phyloP scores from a whole-genome alignment of 2,797 vertebrate genomes.

The Rhynchotus rufescens region DNA sequence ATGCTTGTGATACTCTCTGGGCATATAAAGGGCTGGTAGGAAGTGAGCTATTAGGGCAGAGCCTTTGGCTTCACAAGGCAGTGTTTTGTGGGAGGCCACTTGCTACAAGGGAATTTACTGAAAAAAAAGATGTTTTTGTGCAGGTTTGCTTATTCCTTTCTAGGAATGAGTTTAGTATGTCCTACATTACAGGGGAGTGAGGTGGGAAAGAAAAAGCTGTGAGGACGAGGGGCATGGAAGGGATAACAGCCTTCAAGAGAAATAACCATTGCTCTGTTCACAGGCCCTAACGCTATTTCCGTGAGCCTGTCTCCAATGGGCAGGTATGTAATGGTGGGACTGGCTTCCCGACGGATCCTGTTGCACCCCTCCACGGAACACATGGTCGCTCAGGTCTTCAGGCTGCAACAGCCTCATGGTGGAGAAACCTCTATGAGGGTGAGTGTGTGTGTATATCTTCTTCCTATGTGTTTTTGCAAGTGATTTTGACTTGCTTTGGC shows the following conservation, averaged over 20 bases:
- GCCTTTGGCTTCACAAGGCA: not conserved
- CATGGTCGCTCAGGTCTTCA: constrained; percentile 99
- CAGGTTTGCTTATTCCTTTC: not conserved
- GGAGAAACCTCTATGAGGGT: constrained; percentile 98
- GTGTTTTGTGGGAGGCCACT: not conserved
- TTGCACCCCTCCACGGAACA: constrained; percentile 98
- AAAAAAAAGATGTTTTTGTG: not conserved
- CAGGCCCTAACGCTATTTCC: constrained; percentile 97
- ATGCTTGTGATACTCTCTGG: not conserved
- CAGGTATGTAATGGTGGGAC: constrained; percentile 96
- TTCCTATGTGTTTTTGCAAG: not conserved
- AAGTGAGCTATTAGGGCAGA: not conserved
- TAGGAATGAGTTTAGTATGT: not conserved
- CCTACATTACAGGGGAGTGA: not conserved
- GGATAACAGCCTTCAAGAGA: not conserved
- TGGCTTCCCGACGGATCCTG: constrained; percentile 96
- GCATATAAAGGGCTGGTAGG: not conserved
- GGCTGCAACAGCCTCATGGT: constrained; percentile 95
- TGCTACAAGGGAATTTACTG: not conserved
- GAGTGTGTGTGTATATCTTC: constrained; percentile 57
- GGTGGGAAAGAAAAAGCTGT: not conserved
- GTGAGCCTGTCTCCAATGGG: constrained; percentile 98
- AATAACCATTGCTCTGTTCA: constrained; percentile 31
- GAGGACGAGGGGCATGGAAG: not conserved
- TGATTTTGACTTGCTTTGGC: not conserved